Conservation (phyloP, 2,888 invertebrate genomes). For the Trachelus stipa region DNA sequence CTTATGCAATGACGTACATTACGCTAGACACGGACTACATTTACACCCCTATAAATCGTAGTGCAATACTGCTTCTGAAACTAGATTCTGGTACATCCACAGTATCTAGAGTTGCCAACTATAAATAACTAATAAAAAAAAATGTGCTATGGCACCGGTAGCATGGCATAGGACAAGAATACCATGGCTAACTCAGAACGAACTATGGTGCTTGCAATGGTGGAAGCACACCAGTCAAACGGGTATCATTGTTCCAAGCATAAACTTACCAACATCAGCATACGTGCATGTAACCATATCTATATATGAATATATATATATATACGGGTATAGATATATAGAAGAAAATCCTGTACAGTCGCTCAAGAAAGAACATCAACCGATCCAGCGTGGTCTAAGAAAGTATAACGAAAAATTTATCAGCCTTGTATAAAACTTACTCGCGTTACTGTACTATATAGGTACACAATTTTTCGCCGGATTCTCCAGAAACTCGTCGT, state of each 20-base stretch:
- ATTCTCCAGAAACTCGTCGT: slow-evolving; percentile 9
- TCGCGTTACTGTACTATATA: slow-evolving; percentile 4
- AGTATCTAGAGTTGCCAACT: no score
- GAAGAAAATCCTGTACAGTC: slow-evolving; percentile 17
- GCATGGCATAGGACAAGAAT: no score
- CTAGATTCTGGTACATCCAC: no score
- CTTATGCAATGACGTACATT: no score
- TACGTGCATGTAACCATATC: slow-evolving; percentile 19
- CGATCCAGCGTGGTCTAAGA: background rate
- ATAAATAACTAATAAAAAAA: no score
- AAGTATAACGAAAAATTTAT: background rate
- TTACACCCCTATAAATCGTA: no score
- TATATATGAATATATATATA: background rate
- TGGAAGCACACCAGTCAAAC: slow-evolving; percentile 58
- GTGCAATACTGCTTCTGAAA: no score
- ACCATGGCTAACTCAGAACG: slow-evolving; percentile 4
- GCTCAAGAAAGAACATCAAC: slow-evolving; percentile 22
- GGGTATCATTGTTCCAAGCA: slow-evolving; percentile 57
- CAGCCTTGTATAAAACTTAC: slow-evolving; percentile 16
- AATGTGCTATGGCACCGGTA: no score
- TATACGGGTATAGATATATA: no score
- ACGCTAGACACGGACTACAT: no score
- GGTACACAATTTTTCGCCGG: background rate
- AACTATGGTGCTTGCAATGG: slow-evolving; percentile 31
- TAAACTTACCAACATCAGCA: slow-evolving; percentile 19